phyloP scores from a whole-genome alignment of 2,113 vertebrate species.

The Callochromis pleurospilus region DNA sequence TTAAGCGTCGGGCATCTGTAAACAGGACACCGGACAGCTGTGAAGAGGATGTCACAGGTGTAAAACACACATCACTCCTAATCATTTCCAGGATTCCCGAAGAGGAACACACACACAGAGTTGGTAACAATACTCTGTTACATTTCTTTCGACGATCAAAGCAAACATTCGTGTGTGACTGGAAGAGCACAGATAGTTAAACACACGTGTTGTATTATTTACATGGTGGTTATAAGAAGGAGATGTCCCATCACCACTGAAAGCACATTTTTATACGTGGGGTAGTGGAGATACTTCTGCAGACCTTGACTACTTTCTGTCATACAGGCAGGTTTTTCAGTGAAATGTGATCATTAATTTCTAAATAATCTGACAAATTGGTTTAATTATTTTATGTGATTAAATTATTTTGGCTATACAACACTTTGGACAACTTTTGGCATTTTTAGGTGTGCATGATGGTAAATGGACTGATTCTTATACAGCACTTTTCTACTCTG shows the following conservation, averaged over 20 bases:
- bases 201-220: background rate
- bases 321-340: background rate
- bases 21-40: background rate
- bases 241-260: background rate
- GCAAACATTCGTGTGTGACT: conserved; percentile 1
- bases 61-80: background rate
- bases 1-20: background rate
- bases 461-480: too few species aligned
- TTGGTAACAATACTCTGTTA: background rate
- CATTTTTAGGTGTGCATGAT: background rate
- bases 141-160: background rate
- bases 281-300: background rate
- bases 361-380: background rate
- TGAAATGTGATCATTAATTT: background rate
- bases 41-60: background rate
- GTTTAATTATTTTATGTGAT: background rate
- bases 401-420: background rate
- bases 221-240: background rate
- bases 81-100: background rate
- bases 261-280: background rate
- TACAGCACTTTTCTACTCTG: too few species aligned
- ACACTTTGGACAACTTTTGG: background rate
- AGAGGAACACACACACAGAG: background rate
- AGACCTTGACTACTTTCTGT: background rate
- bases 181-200: background rate